A percentile compares a stretch with the other conserved stretches of the same genome.
Conservation (phyloP, 2,113 vertebrate species). For the Myodes glareolus region DNA sequence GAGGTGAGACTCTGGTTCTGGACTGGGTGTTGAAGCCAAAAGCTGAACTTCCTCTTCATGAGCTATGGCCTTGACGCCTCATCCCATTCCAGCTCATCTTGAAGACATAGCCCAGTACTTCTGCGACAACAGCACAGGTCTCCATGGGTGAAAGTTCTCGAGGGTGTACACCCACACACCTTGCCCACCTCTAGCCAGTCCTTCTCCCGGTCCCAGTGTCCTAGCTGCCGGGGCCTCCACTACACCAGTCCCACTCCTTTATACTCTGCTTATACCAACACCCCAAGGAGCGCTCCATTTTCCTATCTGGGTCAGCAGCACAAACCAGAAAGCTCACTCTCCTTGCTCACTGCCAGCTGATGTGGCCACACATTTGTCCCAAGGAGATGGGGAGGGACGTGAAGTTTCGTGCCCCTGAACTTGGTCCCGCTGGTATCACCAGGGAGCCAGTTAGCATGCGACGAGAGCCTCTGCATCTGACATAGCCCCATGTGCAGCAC, state of each 20-base stretch:
- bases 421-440: accelerated
- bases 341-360: neutral
- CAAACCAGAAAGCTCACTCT: neutral
- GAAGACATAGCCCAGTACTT: too few relatives aligned
- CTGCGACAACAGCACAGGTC: neutral
- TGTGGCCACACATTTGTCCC: accelerated
- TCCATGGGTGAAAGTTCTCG: accelerated
- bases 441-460: accelerated
- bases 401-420: neutral
- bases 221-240: accelerated
- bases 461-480: accelerated
- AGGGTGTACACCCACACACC: neutral
- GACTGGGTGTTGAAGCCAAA: accelerated
- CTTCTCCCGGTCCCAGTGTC: neutral
- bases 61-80: accelerated
- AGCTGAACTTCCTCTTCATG: neutral
- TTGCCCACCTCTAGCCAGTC: accelerated
- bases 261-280: neutral
- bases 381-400: too few relatives aligned
- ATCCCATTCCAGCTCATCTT: neutral
- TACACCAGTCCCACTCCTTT: neutral
- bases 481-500: accelerated
- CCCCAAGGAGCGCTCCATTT: slow-evolving; percentile 12
- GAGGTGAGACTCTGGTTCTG: too few relatives aligned
- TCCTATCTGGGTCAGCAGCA: slow-evolving; percentile 65